Percentiles rank a stretch among this genome's conserved stretches.
Conservation (phyloP, 1,140 invertebrate genomes). For the Brevipalpus yothersi region DNA sequence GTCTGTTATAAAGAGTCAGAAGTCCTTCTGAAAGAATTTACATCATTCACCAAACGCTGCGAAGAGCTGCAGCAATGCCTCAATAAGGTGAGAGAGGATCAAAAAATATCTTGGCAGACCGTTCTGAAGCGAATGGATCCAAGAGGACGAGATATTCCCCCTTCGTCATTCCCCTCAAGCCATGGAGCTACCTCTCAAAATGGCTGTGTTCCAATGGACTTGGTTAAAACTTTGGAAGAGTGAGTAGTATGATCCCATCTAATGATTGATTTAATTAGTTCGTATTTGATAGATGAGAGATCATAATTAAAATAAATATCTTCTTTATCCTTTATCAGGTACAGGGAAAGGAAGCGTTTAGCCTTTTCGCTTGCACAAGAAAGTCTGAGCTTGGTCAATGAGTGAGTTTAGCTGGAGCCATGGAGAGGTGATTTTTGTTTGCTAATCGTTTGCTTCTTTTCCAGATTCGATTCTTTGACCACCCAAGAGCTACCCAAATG, state of each 20-base stretch:
- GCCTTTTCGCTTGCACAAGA: background rate
- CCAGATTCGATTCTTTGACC: background rate
- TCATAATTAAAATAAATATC: background rate
- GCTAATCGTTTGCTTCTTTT: background rate
- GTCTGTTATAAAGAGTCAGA: constrained; percentile 8
- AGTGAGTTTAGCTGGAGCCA: background rate
- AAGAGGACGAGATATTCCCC: background rate
- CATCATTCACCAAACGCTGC: constrained; percentile 1
- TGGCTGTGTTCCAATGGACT: background rate
- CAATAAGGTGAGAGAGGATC: background rate
- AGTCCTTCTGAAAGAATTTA: constrained; percentile 3
- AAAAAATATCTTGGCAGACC: background rate
- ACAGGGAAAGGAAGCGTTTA: background rate
- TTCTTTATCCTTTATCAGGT: background rate
- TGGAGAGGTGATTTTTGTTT: background rate
- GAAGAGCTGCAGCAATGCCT: background rate
- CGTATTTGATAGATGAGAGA: background rate
- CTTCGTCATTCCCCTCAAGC: background rate
- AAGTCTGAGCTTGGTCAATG: background rate
- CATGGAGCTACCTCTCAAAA: background rate
- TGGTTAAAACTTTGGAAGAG: background rate
- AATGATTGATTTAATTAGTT: too few species aligned
- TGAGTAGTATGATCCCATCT: background rate
- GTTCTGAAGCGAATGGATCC: background rate
- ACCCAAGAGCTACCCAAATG: too few species aligned